Conservation (phyloP, 2,797 vertebrate genomes). For the Sebastolobus altivelis region DNA sequence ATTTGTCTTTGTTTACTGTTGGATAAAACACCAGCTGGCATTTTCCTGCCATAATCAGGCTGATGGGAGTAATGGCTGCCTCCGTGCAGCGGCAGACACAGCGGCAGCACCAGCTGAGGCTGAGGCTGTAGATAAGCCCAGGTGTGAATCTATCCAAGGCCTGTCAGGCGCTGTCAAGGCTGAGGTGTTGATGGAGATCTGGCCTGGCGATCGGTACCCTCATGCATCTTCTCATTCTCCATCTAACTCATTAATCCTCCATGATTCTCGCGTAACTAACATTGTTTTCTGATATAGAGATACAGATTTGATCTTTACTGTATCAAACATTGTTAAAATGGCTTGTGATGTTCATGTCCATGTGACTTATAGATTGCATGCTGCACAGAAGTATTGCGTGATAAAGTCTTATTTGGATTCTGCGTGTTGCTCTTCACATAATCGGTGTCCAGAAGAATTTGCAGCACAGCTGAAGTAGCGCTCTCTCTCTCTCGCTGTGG, state of each 20-base stretch:
- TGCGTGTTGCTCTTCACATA: conserved; percentile 20
- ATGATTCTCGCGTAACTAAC: conserved; percentile 15
- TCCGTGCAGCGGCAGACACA: conserved; percentile 54
- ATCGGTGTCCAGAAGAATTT: conserved; percentile 14
- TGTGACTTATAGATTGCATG: not conserved
- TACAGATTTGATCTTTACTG: conserved; percentile 24
- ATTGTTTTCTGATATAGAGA: conserved; percentile 25
- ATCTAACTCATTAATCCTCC: conserved; percentile 45
- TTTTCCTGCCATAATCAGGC: conserved; percentile 76
- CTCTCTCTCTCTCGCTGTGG: not conserved
- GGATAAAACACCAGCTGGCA: conserved; percentile 82
- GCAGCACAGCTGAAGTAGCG: not conserved
- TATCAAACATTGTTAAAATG: not conserved
- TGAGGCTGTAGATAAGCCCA: conserved; percentile 72
- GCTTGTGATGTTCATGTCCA: not conserved
- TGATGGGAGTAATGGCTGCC: conserved; percentile 74
- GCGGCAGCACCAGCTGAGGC: conserved; percentile 74
- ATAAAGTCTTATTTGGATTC: conserved; percentile 44
- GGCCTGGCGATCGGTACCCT: conserved; percentile 53
- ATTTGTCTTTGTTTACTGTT: conserved; percentile 81
- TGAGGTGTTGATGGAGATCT: conserved; percentile 84
- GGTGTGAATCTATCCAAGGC: conserved; percentile 74
- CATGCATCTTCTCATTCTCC: conserved; percentile 33
- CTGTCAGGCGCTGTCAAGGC: conserved; percentile 65
- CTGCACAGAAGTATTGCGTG: conserved; percentile 22